Evolutionary conservation across 2,888 invertebrate species (phyloP).

Genomic region (Itoplectis maculator): DNA sequence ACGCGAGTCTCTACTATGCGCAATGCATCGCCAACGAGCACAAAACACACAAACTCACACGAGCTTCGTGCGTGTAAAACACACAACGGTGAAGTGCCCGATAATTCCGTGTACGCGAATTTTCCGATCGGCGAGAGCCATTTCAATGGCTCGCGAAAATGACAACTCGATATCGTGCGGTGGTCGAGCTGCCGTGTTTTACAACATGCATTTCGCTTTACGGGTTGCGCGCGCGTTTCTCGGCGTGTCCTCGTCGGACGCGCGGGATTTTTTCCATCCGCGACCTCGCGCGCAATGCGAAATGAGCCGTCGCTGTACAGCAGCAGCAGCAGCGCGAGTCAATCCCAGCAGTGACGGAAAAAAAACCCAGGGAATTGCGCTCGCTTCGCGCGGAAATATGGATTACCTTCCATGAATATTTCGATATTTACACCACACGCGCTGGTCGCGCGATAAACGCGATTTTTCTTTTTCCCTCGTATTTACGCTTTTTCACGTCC

Average conservation of each 20-base stretch:
- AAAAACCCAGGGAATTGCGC: too few species aligned
- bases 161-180: slow-evolving; percentile 35
- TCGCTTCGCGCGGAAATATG: slow-evolving; percentile 16
- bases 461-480: slow-evolving; percentile 4
- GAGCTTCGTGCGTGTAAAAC: background rate
- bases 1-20: slow-evolving; percentile 8
- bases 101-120: slow-evolving; percentile 50
- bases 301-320: background rate
- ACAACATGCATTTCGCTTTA: background rate
- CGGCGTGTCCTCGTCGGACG: too few species aligned
- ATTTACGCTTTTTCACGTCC: slow-evolving; percentile 1
- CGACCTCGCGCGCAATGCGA: background rate
- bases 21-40: slow-evolving; percentile 10
- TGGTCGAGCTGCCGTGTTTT: slow-evolving; percentile 9
- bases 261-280: too few species aligned
- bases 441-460: background rate
- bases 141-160: slow-evolving; percentile 57
- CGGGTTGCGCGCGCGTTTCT: too few species aligned
- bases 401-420: slow-evolving; percentile 40
- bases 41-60: background rate
- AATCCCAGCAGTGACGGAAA: slow-evolving; percentile 25
- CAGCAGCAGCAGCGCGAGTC: too few species aligned
- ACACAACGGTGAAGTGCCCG: slow-evolving; percentile 23
- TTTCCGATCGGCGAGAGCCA: slow-evolving; percentile 60
- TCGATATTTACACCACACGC: slow-evolving; percentile 45